Conservation (phyloP, 92 coral and sea anemone species). For the Palythoa heliodiscus region DNA sequence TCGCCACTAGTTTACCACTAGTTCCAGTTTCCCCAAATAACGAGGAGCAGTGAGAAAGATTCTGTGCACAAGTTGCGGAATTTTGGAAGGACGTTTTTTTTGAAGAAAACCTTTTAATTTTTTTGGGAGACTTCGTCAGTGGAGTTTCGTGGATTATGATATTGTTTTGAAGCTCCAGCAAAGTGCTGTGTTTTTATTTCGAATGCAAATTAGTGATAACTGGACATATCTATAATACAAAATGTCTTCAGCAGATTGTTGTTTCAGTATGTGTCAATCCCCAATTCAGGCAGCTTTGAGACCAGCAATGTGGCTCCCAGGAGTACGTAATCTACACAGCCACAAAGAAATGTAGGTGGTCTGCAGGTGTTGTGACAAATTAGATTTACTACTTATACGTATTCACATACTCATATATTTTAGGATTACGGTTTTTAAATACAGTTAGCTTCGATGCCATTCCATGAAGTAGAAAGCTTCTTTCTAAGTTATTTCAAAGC, state of each 20-base stretch:
- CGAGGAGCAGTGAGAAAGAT: neutral
- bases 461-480: no score
- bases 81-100: neutral
- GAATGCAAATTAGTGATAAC: neutral
- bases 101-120: neutral
- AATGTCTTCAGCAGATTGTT: slow-evolving; percentile 91
- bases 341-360: slow-evolving; percentile 78
- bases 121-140: neutral
- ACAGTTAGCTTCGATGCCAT: no score
- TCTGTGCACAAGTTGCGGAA: neutral
- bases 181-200: neutral
- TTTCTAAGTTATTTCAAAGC: no score
- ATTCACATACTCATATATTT: neutral
- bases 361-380: neutral
- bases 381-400: neutral
- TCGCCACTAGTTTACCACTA: neutral
- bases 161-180: neutral
- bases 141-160: neutral
- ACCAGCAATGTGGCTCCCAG: slow-evolving; percentile 97
- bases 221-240: neutral
- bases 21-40: neutral
- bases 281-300: slow-evolving; percentile 87
- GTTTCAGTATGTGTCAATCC: slow-evolving; percentile 93
- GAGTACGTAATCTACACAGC: slow-evolving; percentile 81
- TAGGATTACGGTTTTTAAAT: neutral